phyloP scores from a whole-genome alignment of 2,888 invertebrate species.

The Anoplius nigerrimus region DNA sequence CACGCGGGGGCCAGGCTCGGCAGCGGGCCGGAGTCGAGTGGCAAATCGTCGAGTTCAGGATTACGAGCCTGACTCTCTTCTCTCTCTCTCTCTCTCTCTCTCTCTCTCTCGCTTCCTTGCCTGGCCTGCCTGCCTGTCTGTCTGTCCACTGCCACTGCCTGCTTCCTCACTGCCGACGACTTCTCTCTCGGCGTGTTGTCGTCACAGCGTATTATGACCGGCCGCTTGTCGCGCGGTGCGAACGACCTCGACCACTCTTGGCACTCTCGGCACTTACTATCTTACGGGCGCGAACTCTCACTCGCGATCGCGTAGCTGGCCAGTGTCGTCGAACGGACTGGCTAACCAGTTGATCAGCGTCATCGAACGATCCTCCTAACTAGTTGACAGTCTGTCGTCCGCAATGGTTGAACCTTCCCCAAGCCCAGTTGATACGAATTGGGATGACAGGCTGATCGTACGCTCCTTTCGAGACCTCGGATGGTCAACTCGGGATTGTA shows the following conservation, averaged over 20 bases:
- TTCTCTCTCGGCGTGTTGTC: not conserved
- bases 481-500: too few species aligned
- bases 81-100: not conserved
- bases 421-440: too few species aligned
- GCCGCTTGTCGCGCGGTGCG: constrained; percentile 41
- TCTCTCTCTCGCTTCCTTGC: too few species aligned
- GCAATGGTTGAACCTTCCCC: too few species aligned
- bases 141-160: not conserved
- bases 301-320: constrained; percentile 3
- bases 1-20: constrained; percentile 10
- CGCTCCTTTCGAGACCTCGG: too few species aligned
- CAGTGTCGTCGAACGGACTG: too few species aligned
- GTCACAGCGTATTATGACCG: not conserved
- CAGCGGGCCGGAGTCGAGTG: not conserved
- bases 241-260: constrained; percentile 46
- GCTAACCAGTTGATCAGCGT: too few species aligned
- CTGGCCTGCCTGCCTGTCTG: not conserved
- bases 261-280: constrained; percentile 12
- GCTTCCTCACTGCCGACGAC: constrained; percentile 13
- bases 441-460: too few species aligned
- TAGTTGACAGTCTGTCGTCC: too few species aligned
- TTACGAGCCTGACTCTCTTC: constrained; percentile 2
- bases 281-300: constrained; percentile 1
- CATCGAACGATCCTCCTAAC: too few species aligned
- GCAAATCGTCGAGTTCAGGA: not conserved